These are phyloP conservation scores for Nasonovia ribisnigri DNA, from an alignment of 2,888 invertebrate species.

Conservation along the genomic window DNA sequence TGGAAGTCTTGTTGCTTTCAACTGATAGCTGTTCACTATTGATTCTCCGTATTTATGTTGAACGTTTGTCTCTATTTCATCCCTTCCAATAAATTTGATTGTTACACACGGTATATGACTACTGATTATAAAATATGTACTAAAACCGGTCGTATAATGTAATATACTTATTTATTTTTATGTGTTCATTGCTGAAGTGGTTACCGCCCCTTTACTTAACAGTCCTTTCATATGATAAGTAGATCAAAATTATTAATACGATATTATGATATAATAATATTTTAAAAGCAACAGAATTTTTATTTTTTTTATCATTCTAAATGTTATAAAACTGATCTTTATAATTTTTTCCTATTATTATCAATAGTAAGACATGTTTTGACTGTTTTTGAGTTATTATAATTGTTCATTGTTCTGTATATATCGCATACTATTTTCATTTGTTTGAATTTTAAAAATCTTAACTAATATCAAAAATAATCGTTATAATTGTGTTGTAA, in stretches of 20 bases:
- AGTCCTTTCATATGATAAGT: background rate
- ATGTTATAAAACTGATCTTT: background rate
- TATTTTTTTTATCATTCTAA: background rate
- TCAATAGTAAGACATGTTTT: background rate
- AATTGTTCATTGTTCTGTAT: background rate
- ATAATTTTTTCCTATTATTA: background rate
- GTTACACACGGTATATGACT: background rate
- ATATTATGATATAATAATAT: background rate
- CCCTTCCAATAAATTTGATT: background rate
- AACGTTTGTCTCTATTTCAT: background rate
- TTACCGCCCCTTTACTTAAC: background rate
- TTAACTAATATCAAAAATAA: background rate
- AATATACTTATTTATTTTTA: background rate
- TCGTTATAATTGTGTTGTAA: background rate
- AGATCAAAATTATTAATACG: background rate
- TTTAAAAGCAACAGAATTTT: background rate
- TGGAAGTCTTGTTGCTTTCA: background rate
- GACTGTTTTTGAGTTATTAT: background rate
- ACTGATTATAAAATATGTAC: background rate
- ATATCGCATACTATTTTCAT: background rate
- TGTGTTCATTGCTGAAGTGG: background rate
- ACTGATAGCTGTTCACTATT: background rate
- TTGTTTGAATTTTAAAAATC: background rate
- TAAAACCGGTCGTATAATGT: slow-evolving; percentile 1
- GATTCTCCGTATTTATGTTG: slow-evolving; percentile 23